Evolutionary conservation across 2,888 invertebrate species (phyloP).

Genomic region (Drosophila tripunctata): DNA sequence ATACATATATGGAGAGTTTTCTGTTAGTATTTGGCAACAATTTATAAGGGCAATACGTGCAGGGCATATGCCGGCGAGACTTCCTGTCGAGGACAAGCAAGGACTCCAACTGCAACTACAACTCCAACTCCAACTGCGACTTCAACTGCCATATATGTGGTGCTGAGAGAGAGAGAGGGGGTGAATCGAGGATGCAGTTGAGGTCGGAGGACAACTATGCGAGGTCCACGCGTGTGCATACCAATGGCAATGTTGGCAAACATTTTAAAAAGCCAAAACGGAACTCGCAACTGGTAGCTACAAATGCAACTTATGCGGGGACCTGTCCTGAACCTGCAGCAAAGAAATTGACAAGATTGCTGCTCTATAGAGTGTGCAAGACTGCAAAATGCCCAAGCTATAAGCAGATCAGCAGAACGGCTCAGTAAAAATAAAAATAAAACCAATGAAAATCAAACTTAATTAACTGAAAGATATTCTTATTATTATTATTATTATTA

Average conservation of each 20-base stretch:
- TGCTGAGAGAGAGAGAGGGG: background rate
- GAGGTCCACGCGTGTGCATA: constrained; percentile 79
- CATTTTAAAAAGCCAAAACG: constrained; percentile 61
- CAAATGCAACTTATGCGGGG: constrained; percentile 64
- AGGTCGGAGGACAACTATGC: constrained; percentile 64
- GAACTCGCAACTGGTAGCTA: constrained; percentile 58
- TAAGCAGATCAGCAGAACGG: too few species aligned
- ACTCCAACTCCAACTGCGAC: too few species aligned
- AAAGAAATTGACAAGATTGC: constrained; percentile 45
- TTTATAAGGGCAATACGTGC: constrained; percentile 78
- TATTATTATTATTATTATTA: too few species aligned
- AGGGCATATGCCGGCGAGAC: constrained; percentile 75
- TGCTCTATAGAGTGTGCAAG: background rate
- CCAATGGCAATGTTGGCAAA: constrained; percentile 77
- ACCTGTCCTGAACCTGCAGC: constrained; percentile 37
- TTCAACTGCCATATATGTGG: background rate
- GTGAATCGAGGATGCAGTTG: background rate
- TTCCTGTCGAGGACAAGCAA: constrained; percentile 72
- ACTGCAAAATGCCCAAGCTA: background rate
- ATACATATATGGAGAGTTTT: constrained; percentile 10
- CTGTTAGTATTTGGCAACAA: constrained; percentile 69
- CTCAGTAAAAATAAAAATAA: too few species aligned
- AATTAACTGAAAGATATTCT: too few species aligned
- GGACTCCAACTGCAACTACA: too few species aligned
- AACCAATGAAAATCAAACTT: too few species aligned